These are phyloP conservation scores for Trogon surrucura DNA, from an alignment of 2,113 vertebrate genomes.

Conservation along the genomic window DNA sequence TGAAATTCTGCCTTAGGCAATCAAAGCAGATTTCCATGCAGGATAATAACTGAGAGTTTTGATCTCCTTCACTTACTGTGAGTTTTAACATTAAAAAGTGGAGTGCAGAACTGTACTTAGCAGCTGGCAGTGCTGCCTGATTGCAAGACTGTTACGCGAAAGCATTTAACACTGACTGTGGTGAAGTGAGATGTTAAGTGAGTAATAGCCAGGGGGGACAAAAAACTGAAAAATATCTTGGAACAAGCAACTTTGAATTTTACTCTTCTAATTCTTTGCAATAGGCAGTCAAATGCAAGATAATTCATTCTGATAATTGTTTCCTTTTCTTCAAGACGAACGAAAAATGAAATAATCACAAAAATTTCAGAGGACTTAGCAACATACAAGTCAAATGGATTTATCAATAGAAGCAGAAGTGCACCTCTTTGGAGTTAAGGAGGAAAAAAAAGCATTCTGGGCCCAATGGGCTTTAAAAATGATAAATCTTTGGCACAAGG, in stretches of 20 bases:
- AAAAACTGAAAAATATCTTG: background rate
- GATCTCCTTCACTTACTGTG: background rate
- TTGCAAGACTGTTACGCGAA: background rate
- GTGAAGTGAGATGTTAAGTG: background rate
- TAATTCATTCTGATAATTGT: background rate
- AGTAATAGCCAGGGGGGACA: background rate
- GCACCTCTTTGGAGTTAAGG: background rate
- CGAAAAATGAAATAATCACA: background rate
- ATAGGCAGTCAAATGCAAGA: background rate
- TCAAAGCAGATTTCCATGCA: background rate
- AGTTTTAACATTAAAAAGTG: background rate
- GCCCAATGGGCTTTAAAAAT: constrained; percentile 48
- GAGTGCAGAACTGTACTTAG: background rate
- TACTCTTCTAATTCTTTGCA: background rate
- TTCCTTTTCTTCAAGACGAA: background rate
- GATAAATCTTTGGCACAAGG: constrained; percentile 59
- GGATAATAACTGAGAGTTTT: background rate
- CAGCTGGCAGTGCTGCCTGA: background rate
- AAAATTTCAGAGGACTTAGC: background rate
- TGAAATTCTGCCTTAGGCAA: background rate
- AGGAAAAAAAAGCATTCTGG: background rate
- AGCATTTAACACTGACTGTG: background rate
- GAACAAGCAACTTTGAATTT: background rate
- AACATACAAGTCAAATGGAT: background rate
- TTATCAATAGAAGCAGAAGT: constrained; percentile 21